Percentiles rank a stretch among this genome's conserved stretches.
Evolutionary conservation across 2,797 vertebrate genomes (phyloP).

Genomic region (Nannoperca australis): DNA sequence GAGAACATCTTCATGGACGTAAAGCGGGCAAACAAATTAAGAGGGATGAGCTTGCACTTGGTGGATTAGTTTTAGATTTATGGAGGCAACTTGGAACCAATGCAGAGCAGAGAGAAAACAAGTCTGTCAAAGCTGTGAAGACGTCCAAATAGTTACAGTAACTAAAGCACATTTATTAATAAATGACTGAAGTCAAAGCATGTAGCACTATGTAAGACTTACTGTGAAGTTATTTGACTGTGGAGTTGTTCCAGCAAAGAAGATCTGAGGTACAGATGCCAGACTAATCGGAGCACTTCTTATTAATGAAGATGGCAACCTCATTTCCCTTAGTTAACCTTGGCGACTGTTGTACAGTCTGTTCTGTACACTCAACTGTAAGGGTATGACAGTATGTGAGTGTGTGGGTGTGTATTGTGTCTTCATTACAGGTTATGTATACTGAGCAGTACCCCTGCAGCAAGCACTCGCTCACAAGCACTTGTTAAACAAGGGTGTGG

Average conservation of each 20-base stretch:
- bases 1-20: conserved; percentile 78
- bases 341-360: conserved; percentile 54
- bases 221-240: conserved; percentile 1
- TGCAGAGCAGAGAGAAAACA: conserved; percentile 48
- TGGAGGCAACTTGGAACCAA: conserved; percentile 54
- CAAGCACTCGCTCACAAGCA: conserved; percentile 43
- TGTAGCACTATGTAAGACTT: neutral
- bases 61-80: conserved; percentile 83
- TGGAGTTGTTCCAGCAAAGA: conserved; percentile 5
- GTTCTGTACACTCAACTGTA: conserved; percentile 44
- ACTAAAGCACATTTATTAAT: conserved; percentile 24
- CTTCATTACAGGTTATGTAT: conserved; percentile 28
- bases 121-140: conserved; percentile 56
- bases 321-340: conserved; percentile 73
- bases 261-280: conserved; percentile 22
- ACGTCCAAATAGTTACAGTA: neutral
- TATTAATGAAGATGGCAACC: conserved; percentile 65
- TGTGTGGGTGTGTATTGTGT: conserved; percentile 27
- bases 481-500: conserved; percentile 60
- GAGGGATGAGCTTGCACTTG: conserved; percentile 79
- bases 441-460: conserved; percentile 42
- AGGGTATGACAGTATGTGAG: conserved; percentile 9
- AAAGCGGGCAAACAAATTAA: conserved; percentile 82
- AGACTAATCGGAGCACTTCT: conserved; percentile 62
- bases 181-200: conserved; percentile 13